Conservation (phyloP, 2,113 vertebrate species). For the Laticauda laticaudata region DNA sequence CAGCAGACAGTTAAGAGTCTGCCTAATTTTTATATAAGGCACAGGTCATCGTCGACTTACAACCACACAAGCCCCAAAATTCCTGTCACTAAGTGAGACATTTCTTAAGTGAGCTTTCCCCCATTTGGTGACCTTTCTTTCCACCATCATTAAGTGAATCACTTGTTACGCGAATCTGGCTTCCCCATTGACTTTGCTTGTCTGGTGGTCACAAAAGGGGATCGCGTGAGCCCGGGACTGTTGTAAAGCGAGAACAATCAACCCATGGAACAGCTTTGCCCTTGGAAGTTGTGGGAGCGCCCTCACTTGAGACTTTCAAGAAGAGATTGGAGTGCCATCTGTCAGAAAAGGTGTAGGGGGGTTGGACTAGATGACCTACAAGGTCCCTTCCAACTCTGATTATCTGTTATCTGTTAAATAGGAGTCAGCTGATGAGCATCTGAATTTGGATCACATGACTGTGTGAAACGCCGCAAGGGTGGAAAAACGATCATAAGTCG, state of each 20-base stretch:
- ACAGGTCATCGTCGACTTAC: background rate
- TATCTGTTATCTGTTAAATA: background rate
- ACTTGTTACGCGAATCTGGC: background rate
- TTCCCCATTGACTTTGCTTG: background rate
- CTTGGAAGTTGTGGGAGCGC: too few relatives aligned
- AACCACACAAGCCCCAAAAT: background rate
- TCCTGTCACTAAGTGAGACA: background rate
- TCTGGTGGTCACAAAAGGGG: background rate
- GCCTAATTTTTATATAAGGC: background rate
- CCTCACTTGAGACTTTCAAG: too few relatives aligned
- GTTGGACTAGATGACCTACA: too few relatives aligned
- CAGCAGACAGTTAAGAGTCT: background rate
- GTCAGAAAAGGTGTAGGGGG: too few relatives aligned
- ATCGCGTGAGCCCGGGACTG: fast-evolving
- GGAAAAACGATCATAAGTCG: background rate
- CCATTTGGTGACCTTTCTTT: background rate
- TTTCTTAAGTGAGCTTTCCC: background rate
- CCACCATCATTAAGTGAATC: background rate
- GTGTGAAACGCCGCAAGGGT: background rate
- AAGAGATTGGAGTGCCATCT: too few relatives aligned
- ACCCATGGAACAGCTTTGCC: too few relatives aligned
- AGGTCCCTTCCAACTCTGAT: too few relatives aligned
- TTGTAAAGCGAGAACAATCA: background rate
- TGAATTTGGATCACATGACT: background rate
- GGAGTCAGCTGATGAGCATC: background rate